Conservation (phyloP, 1,140 invertebrate genomes). For the Cheumatopsyche charites region DNA sequence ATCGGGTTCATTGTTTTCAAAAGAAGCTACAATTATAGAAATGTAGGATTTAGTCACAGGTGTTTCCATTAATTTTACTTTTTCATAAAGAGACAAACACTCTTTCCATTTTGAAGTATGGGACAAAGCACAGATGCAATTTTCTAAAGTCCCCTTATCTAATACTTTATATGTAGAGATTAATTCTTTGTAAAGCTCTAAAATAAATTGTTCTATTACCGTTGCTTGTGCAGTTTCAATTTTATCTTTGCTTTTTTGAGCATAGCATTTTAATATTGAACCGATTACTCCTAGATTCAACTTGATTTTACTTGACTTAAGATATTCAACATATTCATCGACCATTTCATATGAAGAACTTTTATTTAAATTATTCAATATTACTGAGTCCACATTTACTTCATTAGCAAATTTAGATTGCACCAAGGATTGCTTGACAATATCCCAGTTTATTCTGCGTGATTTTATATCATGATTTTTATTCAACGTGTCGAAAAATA, state of each 20-base stretch:
- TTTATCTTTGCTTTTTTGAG: constrained; percentile 49
- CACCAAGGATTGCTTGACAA: constrained; percentile 52
- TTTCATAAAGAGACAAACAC: constrained; percentile 64
- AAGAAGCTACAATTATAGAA: constrained; percentile 61
- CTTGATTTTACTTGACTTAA: constrained; percentile 57
- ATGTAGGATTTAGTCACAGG: constrained; percentile 55
- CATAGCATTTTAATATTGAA: constrained; percentile 63
- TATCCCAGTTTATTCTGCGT: constrained; percentile 50
- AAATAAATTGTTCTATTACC: constrained; percentile 62
- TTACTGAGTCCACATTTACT: constrained; percentile 63
- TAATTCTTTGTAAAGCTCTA: constrained; percentile 61
- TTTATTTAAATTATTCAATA: constrained; percentile 60
- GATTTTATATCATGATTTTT: too few relatives aligned
- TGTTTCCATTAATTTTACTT: constrained; percentile 58
- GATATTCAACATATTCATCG: constrained; percentile 64
- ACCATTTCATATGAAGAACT: constrained; percentile 57
- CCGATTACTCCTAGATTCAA: constrained; percentile 63
- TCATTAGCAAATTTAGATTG: constrained; percentile 52
- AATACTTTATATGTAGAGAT: constrained; percentile 63
- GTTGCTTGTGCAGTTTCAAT: constrained; percentile 51
- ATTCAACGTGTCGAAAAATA: too few relatives aligned
- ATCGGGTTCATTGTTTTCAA: constrained; percentile 61
- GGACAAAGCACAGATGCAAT: constrained; percentile 66
- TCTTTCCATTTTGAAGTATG: constrained; percentile 68
- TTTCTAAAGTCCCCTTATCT: constrained; percentile 64